Evolutionary conservation across 2,113 vertebrate genomes (phyloP), one percentile per base, ranked within the genome.

Genomic region (Cisticola juncidis): DNA sequence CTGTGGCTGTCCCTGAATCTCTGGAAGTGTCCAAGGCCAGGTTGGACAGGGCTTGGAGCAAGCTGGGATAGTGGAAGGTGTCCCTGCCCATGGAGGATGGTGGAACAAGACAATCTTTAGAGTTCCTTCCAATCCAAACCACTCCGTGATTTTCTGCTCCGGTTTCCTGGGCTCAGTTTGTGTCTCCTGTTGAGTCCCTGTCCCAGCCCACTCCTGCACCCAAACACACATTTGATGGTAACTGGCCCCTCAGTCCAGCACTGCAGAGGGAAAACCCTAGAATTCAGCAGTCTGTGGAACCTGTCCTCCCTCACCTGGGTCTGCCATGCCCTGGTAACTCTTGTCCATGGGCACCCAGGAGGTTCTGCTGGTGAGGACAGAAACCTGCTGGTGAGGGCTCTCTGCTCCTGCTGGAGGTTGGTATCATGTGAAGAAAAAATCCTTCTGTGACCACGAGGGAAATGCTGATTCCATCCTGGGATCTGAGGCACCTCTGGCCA

Each of bases 271-370:
- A 29, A 94, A 81, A 28, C 15, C 24, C 45, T 38, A 4, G 4
- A 2, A 12, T 14, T n/a, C 18, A 56, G 56, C 2, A 3, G n/a
- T 5, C 50, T 65, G 22, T 23, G 23, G 69, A 56, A 72, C 54
- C 24, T 51, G 58, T 31, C 23, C 51, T 48, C 19, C 71, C 64
- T 47, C 71, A 45, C 8, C 5, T 33, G 65, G 44, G 11, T 38
- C n/a, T 65, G 5, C 51, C 60, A 36, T 38, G 22, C 14, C 13
- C 23, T n/a, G 68, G 11, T 16, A 47, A 13, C 72, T 58, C 68
- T 5, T 50, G 35, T 24, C 62, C 47, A 7, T 0, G 0, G 53
- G 18, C 54, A 71, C 54, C 1, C 0, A 71, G 47, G 35, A 25
- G 14, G 14, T 22, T 20, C 38, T 44, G 25, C 22, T 15, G n/a